Evolutionary conservation across 2,888 invertebrate genomes (phyloP).

Genomic region (Chydorus sphaericus): DNA sequence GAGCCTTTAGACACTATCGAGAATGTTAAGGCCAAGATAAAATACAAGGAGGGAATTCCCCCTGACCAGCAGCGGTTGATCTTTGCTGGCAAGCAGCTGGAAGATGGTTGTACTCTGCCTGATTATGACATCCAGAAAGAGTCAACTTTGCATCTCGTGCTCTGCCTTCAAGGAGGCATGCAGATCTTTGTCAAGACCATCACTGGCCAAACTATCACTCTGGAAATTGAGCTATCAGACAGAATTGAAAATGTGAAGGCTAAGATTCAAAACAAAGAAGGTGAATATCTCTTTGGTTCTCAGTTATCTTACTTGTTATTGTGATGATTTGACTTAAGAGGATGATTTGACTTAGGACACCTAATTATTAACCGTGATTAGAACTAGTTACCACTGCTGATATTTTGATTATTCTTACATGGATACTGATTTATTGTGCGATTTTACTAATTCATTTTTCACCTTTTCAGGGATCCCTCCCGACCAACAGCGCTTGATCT

Average conservation of each 20-base stretch:
- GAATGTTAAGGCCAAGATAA: too few species aligned
- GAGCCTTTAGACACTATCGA: too few species aligned
- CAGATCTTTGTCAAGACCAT: conserved; percentile 38
- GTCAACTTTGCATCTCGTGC: conserved; percentile 40
- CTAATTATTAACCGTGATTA: too few species aligned
- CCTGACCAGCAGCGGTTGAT: conserved; percentile 43
- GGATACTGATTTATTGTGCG: too few species aligned
- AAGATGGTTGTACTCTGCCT: conserved; percentile 77
- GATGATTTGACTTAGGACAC: too few species aligned
- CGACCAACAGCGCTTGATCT: conserved; percentile 67
- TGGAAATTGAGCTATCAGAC: conserved; percentile 43
- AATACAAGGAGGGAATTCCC: too few species aligned
- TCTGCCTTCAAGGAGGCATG: conserved; percentile 40
- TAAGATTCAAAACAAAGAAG: conserved; percentile 40
- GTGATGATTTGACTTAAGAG: too few species aligned
- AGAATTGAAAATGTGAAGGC: conserved; percentile 45
- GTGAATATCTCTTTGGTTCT: too few species aligned
- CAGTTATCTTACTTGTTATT: too few species aligned
- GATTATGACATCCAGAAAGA: conserved; percentile 90
- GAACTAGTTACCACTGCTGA: too few species aligned
- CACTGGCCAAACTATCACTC: background rate
- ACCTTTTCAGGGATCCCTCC: conserved; percentile 64
- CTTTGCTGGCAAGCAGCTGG: conserved; percentile 43
- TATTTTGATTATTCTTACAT: too few species aligned
- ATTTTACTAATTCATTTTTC: too few species aligned